Conservation (phyloP, 2,797 vertebrate genomes). For the Ctenopoma multispine region DNA sequence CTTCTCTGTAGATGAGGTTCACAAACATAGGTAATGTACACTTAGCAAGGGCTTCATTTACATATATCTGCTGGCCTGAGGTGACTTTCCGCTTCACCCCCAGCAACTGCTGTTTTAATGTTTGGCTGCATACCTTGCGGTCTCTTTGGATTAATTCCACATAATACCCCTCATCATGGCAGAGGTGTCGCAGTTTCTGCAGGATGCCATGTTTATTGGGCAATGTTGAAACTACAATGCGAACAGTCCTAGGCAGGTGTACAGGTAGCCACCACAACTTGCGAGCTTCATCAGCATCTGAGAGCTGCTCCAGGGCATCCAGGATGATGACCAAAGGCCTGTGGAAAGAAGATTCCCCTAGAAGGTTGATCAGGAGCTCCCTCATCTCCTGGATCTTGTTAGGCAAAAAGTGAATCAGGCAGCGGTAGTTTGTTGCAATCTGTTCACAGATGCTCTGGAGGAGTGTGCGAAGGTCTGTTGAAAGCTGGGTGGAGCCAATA, state of each 20-base stretch:
- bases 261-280: slow-evolving; percentile 98
- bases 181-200: slow-evolving; percentile 94
- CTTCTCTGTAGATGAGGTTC: slow-evolving; percentile 97
- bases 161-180: slow-evolving; percentile 93
- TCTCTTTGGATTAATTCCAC: slow-evolving; percentile 93
- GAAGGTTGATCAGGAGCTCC: slow-evolving; percentile 94
- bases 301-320: slow-evolving; percentile 95
- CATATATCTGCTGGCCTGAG: slow-evolving; percentile 98
- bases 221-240: slow-evolving; percentile 95
- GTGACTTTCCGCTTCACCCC: slow-evolving; percentile 97
- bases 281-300: slow-evolving; percentile 94
- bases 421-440: slow-evolving; percentile 95
- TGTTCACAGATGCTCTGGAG: slow-evolving; percentile 98
- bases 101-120: slow-evolving; percentile 96
- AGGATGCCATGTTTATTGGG: slow-evolving; percentile 98
- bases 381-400: slow-evolving; percentile 96
- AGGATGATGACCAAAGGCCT: slow-evolving; percentile 95
- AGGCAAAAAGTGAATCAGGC: slow-evolving; percentile 95
- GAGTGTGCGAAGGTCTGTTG: slow-evolving; percentile 91
- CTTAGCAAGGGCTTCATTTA: slow-evolving; percentile 96
- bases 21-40: slow-evolving; percentile 99
- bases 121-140: slow-evolving; percentile 97
- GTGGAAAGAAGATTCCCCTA: slow-evolving; percentile 95
- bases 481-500: slow-evolving; percentile 92
- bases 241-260: slow-evolving; percentile 94